phyloP scores from a whole-genome alignment of 2,113 vertebrate genomes.

The Glaucomys volans region DNA sequence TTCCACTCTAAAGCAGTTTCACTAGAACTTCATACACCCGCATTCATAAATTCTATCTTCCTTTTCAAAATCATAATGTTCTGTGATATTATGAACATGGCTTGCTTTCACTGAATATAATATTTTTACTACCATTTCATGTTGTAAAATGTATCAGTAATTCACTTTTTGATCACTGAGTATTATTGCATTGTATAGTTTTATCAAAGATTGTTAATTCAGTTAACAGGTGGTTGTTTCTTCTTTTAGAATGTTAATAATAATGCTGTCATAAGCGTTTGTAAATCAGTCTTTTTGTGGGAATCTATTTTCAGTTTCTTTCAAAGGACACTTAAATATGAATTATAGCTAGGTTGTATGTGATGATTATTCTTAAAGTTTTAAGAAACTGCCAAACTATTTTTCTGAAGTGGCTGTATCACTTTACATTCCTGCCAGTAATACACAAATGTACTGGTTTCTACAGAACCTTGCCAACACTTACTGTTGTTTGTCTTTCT shows the following conservation, averaged over 20 bases:
- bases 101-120: background rate
- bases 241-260: background rate
- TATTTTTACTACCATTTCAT: background rate
- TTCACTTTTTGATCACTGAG: background rate
- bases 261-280: background rate
- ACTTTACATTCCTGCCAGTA: background rate
- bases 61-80: background rate
- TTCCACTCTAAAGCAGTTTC: background rate
- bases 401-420: background rate
- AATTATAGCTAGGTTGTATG: background rate
- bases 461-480: background rate
- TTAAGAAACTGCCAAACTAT: background rate
- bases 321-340: background rate
- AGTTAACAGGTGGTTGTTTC: background rate
- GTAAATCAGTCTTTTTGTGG: background rate
- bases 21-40: background rate
- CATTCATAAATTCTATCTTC: background rate
- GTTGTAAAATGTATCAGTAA: background rate
- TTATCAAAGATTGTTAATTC: background rate
- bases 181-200: background rate
- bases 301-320: background rate
- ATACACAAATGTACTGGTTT: background rate
- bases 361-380: background rate
- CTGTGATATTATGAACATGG: background rate
- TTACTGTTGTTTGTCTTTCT: background rate